These are phyloP conservation scores for Cosmia trapezina DNA, from an alignment of 2,888 invertebrate genomes.

Conservation along the genomic window DNA sequence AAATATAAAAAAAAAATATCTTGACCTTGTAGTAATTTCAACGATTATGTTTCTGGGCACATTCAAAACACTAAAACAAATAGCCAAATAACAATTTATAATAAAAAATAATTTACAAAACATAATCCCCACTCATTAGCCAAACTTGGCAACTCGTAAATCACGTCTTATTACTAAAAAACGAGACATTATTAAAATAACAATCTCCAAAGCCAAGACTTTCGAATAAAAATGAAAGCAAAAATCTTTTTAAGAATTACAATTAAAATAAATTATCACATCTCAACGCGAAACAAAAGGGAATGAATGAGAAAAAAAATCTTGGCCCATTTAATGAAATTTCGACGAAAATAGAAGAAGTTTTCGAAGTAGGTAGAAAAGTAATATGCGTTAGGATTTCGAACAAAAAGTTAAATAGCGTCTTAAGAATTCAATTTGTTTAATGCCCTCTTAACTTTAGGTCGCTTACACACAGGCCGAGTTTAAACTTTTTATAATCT, in stretches of 20 bases:
- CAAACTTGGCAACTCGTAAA: slow-evolving; percentile 53
- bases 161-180: slow-evolving; percentile 59
- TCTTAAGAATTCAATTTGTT: slow-evolving; percentile 86
- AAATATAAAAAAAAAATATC: not conserved
- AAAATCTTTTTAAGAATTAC: slow-evolving; percentile 68
- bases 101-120: slow-evolving; percentile 25
- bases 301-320: slow-evolving; percentile 66
- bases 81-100: not conserved
- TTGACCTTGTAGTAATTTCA: not conserved
- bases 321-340: slow-evolving; percentile 78
- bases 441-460: slow-evolving; percentile 77
- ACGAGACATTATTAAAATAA: slow-evolving; percentile 63
- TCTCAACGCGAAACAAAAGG: slow-evolving; percentile 71
- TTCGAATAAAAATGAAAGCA: slow-evolving; percentile 52
- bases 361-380: slow-evolving; percentile 75
- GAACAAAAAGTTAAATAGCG: slow-evolving; percentile 86
- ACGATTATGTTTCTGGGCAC: not conserved
- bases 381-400: slow-evolving; percentile 73
- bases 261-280: slow-evolving; percentile 81
- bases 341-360: slow-evolving; percentile 81
- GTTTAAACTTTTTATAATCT: slow-evolving; percentile 64
- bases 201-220: slow-evolving; percentile 53
- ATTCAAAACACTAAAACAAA: not conserved
- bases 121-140: slow-evolving; percentile 40
- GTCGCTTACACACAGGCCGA: slow-evolving; percentile 57